Conservation (phyloP, 2,113 vertebrate species). For the Aix galericulata region DNA sequence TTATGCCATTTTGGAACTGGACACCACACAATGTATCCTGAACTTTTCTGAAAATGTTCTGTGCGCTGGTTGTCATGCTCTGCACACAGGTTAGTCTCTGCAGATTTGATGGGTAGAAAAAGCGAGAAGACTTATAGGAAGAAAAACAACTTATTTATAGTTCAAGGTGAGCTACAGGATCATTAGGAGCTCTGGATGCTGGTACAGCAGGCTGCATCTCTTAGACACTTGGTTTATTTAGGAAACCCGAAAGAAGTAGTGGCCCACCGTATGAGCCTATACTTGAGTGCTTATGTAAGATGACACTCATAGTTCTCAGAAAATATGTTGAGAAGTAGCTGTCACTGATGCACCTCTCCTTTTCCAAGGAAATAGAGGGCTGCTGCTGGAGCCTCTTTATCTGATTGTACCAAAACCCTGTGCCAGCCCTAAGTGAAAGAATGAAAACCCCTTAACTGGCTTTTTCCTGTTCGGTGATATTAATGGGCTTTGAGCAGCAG, state of each 20-base stretch:
- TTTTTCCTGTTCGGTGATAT: not conserved
- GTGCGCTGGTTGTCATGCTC: conserved; percentile 1
- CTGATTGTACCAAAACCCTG: not conserved
- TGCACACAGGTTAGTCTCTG: conserved; percentile 13
- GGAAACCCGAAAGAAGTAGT: not conserved
- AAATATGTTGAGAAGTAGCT: not conserved
- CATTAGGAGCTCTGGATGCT: not conserved
- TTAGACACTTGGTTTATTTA: not conserved
- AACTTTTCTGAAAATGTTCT: conserved; percentile 52
- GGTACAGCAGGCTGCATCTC: not conserved
- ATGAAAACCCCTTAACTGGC: not conserved
- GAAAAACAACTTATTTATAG: not conserved
- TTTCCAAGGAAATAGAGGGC: not conserved
- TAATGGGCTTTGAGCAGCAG: conserved; percentile 10
- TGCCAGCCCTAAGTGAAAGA: not conserved
- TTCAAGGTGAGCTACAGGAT: not conserved
- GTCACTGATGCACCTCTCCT: not conserved
- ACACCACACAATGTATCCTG: conserved; percentile 52
- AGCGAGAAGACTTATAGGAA: not conserved
- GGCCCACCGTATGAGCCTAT: not conserved
- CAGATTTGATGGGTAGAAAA: not conserved
- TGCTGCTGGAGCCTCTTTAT: not conserved
- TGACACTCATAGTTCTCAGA: not conserved
- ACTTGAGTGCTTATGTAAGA: not conserved
- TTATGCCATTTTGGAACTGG: conserved; percentile 74